These are phyloP conservation scores for Parnassius glacialis DNA, from an alignment of 2,888 invertebrate species.

Conservation along the genomic window DNA sequence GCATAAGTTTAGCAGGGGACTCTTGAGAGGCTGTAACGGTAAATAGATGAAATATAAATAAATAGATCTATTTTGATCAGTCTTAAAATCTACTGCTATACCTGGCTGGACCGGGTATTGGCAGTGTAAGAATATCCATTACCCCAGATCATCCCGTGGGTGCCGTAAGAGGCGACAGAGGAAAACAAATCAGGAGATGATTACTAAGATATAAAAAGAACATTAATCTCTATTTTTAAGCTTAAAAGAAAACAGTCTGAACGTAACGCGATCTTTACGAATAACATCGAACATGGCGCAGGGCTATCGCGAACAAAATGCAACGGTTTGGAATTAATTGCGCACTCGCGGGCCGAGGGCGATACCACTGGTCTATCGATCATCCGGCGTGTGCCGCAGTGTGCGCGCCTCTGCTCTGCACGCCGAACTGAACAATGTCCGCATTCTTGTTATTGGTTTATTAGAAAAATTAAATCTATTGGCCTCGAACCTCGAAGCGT, in stretches of 20 bases:
- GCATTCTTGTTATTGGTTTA: slow-evolving; percentile 20
- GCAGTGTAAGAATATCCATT: too few species aligned
- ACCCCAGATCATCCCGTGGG: too few species aligned
- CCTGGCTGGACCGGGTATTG: too few species aligned
- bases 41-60: too few species aligned
- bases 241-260: slow-evolving; percentile 1
- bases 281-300: slow-evolving; percentile 22
- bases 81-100: too few species aligned
- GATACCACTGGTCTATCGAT: slow-evolving; percentile 31
- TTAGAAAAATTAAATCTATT: slow-evolving; percentile 18
- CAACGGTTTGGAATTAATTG: slow-evolving; percentile 29
- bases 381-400: slow-evolving; percentile 21
- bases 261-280: slow-evolving; percentile 7
- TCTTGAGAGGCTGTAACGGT: too few species aligned
- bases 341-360: slow-evolving; percentile 25
- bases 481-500: not conserved
- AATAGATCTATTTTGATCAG: too few species aligned
- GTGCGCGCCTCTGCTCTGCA: slow-evolving; percentile 22
- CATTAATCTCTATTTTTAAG: too few species aligned
- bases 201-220: too few species aligned
- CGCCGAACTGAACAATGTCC: slow-evolving; percentile 19
- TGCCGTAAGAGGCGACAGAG: too few species aligned
- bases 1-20: too few species aligned
- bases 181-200: too few species aligned
- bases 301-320: slow-evolving; percentile 29